These are phyloP conservation scores for Drosophila borealis DNA, from an alignment of 2,888 invertebrate species.

Conservation along the genomic window DNA sequence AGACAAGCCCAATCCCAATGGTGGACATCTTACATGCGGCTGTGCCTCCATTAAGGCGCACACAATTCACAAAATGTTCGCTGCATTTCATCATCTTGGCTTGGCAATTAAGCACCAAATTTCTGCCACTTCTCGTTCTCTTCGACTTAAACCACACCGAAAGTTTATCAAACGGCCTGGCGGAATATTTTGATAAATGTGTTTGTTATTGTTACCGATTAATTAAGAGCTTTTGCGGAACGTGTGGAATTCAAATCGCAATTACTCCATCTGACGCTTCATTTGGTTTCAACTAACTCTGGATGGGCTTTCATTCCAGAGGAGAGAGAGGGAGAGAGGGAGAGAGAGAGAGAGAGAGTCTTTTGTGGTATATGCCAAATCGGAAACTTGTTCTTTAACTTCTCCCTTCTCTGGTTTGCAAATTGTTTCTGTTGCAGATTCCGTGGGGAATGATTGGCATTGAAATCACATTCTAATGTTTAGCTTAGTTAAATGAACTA, in stretches of 20 bases:
- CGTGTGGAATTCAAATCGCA: neutral
- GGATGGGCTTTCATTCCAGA: too few species aligned
- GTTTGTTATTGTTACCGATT: slow-evolving; percentile 2
- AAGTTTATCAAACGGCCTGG: slow-evolving; percentile 12
- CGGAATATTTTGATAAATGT: slow-evolving; percentile 10
- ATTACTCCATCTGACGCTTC: neutral
- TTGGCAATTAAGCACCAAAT: slow-evolving; percentile 25
- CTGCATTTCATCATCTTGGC: slow-evolving; percentile 22
- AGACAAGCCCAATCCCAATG: slow-evolving; percentile 20
- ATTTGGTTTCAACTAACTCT: neutral
- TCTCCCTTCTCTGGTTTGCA: too few species aligned
- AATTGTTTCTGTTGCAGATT: too few species aligned
- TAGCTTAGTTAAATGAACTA: too few species aligned
- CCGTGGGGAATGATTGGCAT: too few species aligned
- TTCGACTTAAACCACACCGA: slow-evolving; percentile 7
- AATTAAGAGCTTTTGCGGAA: slow-evolving; percentile 1
- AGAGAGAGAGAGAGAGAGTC: too few species aligned
- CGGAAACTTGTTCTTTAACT: too few species aligned
- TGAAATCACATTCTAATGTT: too few species aligned
- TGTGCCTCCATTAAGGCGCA: slow-evolving; percentile 10
- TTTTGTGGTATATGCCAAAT: too few species aligned
- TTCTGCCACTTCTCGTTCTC: neutral
- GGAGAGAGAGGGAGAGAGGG: too few species aligned
- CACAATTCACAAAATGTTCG: slow-evolving; percentile 9
- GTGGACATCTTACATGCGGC: slow-evolving; percentile 33